These are phyloP conservation scores for Diacarnus erythraeanus DNA, from an alignment of 37 sponge, comb jelly and placozoan species.

Conservation along the genomic window DNA sequence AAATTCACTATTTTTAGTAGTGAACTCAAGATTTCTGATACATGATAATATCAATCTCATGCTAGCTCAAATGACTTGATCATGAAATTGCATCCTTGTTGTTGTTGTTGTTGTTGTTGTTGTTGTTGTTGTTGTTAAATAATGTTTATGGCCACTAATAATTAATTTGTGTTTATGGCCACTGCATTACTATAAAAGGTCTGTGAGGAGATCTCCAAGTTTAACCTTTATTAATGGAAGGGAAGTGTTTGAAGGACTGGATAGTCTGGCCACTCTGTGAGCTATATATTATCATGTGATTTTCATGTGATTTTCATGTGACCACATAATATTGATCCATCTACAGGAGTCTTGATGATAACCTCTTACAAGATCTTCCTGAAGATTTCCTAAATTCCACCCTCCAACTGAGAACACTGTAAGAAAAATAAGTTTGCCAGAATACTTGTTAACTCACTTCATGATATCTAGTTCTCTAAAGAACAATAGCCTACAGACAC, in stretches of 20 bases:
- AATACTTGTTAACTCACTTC: neutral
- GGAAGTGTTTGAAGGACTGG: slow-evolving; percentile 19
- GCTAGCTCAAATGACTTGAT: no score
- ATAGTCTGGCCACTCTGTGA: slow-evolving; percentile 29
- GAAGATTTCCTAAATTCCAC: neutral
- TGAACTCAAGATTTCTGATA: no score
- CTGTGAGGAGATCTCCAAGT: slow-evolving; percentile 22
- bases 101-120: no score
- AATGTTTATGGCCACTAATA: no score
- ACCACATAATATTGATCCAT: neutral
- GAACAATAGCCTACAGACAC: slow-evolving; percentile 20
- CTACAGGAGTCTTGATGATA: slow-evolving; percentile 24
- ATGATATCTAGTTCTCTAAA: slow-evolving; percentile 16
- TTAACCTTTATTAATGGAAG: slow-evolving; percentile 16
- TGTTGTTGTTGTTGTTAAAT: no score
- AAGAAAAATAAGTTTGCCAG: neutral
- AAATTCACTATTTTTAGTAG: neutral
- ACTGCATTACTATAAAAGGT: no score
- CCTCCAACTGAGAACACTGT: slow-evolving; percentile 31
- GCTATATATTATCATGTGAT: slow-evolving; percentile 2
- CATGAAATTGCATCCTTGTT: neutral
- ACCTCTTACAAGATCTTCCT: slow-evolving; percentile 8
- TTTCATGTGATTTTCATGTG: neutral
- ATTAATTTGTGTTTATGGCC: no score
- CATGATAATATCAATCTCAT: no score